Conservation (phyloP, 2,888 invertebrate species). For the Exocentrus adspersus region DNA sequence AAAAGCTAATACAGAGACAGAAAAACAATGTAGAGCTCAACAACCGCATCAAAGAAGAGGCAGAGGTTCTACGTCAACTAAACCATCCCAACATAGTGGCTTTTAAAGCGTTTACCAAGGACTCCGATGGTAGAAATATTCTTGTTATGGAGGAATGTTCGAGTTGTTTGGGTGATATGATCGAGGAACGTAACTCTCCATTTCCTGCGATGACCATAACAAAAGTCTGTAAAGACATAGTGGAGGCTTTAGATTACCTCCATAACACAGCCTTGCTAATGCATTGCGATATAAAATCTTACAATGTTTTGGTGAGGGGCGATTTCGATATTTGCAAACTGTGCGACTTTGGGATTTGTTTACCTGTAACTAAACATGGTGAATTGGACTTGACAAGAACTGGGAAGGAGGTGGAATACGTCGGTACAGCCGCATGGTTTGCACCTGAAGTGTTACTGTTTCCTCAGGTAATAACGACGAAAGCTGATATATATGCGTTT, state of each 20-base stretch:
- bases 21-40: conserved; percentile 60
- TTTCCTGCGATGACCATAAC: conserved; percentile 72
- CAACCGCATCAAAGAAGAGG: conserved; percentile 75
- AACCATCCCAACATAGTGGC: conserved; percentile 87
- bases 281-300: conserved; percentile 88
- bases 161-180: conserved; percentile 76
- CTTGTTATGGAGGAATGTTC: conserved; percentile 85
- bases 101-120: conserved; percentile 69
- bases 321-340: conserved; percentile 80
- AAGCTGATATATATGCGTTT: conserved; percentile 83
- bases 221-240: conserved; percentile 74
- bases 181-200: conserved; percentile 75
- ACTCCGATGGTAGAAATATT: conserved; percentile 68
- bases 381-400: conserved; percentile 67
- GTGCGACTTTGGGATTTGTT: conserved; percentile 86
- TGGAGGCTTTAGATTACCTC: conserved; percentile 79
- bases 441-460: conserved; percentile 80
- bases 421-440: conserved; percentile 82
- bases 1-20: conserved; percentile 67
- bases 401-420: conserved; percentile 69
- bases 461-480: conserved; percentile 69
- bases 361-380: conserved; percentile 75
- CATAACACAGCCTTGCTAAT: conserved; percentile 77
- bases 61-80: conserved; percentile 73
- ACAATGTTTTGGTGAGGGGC: conserved; percentile 81